Conservation (phyloP, 2,113 vertebrate genomes). For the Pyxicephalus adspersus region DNA sequence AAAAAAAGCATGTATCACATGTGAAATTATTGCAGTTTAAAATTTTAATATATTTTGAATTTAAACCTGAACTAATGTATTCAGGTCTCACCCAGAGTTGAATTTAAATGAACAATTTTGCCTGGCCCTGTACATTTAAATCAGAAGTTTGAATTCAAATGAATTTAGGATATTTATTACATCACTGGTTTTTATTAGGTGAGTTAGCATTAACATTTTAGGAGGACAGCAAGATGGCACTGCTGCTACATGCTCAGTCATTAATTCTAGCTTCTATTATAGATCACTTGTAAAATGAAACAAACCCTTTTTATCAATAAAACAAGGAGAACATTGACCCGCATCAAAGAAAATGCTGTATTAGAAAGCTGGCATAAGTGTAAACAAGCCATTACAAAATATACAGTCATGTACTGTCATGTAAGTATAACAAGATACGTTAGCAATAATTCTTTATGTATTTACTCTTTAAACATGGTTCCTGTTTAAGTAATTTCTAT, state of each 20-base stretch:
- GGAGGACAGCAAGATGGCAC: conserved; percentile 33
- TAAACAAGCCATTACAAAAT: background rate
- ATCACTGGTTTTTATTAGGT: conserved; percentile 10
- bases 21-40: background rate
- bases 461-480: too few species aligned
- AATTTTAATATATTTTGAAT: conserved; percentile 20
- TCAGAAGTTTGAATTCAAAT: conserved; percentile 40
- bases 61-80: conserved; percentile 30
- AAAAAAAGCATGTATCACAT: conserved; percentile 17
- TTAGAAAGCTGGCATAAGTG: conserved; percentile 4
- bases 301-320: conserved; percentile 25
- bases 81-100: background rate
- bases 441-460: too few species aligned
- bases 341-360: conserved; percentile 16
- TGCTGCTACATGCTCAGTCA: conserved; percentile 29
- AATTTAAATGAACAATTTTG: conserved; percentile 30
- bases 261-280: conserved; percentile 18
- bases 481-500: too few species aligned
- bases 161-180: conserved; percentile 25
- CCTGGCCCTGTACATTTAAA: conserved; percentile 6
- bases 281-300: conserved; percentile 30
- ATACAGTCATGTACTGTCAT: background rate
- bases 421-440: background rate
- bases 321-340: conserved; percentile 1
- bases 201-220: conserved; percentile 31